Percentiles rank a stretch among this genome's conserved stretches.
phyloP scores from a whole-genome alignment of 2,888 invertebrate genomes.

The Tolmerus cingulatus region DNA sequence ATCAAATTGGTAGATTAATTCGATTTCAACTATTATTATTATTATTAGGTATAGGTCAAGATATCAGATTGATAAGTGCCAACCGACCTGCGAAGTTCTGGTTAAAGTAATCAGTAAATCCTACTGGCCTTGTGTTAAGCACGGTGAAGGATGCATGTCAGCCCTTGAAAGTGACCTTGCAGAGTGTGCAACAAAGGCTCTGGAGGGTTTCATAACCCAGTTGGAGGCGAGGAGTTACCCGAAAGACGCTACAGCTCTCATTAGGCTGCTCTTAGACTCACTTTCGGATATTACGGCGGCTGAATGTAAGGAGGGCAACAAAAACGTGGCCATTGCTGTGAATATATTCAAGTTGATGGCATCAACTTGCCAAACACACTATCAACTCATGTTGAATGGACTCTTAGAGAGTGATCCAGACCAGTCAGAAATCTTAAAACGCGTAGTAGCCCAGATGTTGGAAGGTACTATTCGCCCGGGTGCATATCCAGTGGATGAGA shows the following conservation, averaged over 20 bases:
- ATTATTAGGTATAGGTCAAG: conserved; percentile 58
- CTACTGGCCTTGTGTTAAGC: conserved; percentile 61
- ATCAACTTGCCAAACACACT: conserved; percentile 76
- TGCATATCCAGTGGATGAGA: conserved; percentile 87
- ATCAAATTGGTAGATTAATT: conserved; percentile 52
- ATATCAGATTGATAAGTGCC: conserved; percentile 60
- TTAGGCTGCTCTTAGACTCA: conserved; percentile 69
- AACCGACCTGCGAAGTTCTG: conserved; percentile 60
- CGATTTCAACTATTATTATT: not conserved
- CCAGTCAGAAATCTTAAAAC: conserved; percentile 66
- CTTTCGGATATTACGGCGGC: conserved; percentile 66
- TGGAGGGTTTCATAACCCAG: conserved; percentile 66
- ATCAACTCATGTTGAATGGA: conserved; percentile 63
- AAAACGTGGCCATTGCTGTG: conserved; percentile 70
- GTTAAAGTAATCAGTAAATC: conserved; percentile 63
- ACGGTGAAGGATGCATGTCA: conserved; percentile 64
- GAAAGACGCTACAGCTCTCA: conserved; percentile 67
- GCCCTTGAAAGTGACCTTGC: conserved; percentile 68
- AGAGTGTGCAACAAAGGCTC: conserved; percentile 71
- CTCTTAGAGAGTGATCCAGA: conserved; percentile 60
- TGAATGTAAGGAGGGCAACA: conserved; percentile 64
- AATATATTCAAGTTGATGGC: conserved; percentile 74
- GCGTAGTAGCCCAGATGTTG: conserved; percentile 76
- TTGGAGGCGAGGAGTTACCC: conserved; percentile 71
- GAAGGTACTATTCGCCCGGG: conserved; percentile 82